Evolutionary conservation across 1,140 invertebrate genomes (phyloP).

Genomic region (Plectrocnemia conspersa): DNA sequence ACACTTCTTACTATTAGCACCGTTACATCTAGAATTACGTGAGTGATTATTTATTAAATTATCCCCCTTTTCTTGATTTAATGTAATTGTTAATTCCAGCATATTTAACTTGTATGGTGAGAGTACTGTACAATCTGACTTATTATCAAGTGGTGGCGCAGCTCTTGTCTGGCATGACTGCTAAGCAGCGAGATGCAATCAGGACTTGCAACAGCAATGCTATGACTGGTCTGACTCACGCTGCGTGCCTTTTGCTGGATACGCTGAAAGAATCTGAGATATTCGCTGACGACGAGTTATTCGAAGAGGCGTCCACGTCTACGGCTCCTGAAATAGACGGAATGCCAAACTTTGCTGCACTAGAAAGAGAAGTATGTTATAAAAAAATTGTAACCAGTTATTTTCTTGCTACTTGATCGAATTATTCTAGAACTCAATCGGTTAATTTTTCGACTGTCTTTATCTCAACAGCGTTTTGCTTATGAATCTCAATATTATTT

Average conservation of each 20-base stretch:
- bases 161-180: constrained; percentile 62
- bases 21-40: constrained; percentile 82
- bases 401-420: too few species aligned
- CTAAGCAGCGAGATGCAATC: constrained; percentile 44
- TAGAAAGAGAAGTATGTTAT: constrained; percentile 26
- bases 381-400: too few species aligned
- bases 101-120: constrained; percentile 81
- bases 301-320: constrained; percentile 32
- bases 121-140: constrained; percentile 79
- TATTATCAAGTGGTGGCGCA: constrained; percentile 83
- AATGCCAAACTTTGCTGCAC: constrained; percentile 9
- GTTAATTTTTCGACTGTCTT: too few species aligned
- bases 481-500: too few species aligned
- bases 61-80: not conserved
- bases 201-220: constrained; percentile 38
- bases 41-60: constrained; percentile 38
- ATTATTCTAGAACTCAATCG: too few species aligned
- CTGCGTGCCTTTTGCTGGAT: constrained; percentile 37
- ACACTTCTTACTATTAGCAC: constrained; percentile 81
- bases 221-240: constrained; percentile 22
- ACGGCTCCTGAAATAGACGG: constrained; percentile 14
- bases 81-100: constrained; percentile 53
- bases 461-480: too few species aligned
- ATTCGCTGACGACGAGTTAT: constrained; percentile 41
- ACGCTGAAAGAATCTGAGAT: constrained; percentile 40